phyloP scores from a whole-genome alignment of 2,113 vertebrate species.

The Rhegmatorhina hoffmannsi region DNA sequence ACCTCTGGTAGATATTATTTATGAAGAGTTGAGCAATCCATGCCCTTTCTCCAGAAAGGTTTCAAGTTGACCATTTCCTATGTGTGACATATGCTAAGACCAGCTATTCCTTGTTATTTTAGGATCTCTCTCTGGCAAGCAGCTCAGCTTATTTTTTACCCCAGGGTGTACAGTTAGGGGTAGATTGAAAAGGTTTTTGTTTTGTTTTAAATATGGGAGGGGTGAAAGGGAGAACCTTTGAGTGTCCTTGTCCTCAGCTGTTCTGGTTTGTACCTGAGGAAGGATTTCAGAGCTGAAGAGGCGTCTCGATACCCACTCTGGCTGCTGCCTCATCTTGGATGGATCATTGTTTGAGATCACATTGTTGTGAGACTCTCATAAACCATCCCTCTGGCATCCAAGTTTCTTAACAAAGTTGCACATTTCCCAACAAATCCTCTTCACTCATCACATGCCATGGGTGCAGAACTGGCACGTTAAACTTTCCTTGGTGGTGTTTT shows the following conservation, averaged over 20 bases:
- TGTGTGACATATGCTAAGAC: rapidly evolving
- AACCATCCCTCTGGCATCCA: neutral
- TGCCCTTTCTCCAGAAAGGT: neutral
- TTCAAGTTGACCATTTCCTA: neutral
- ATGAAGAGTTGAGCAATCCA: neutral
- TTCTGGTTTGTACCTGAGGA: neutral
- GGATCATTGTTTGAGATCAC: rapidly evolving
- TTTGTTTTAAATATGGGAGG: neutral
- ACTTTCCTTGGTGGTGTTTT: rapidly evolving
- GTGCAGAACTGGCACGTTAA: rapidly evolving
- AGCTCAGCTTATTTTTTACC: neutral
- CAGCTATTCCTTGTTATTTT: neutral
- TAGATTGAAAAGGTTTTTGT: neutral
- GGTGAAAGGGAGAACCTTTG: neutral
- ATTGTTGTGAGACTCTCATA: neutral
- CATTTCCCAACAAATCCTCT: neutral
- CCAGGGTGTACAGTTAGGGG: too few species aligned
- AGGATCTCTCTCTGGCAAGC: neutral
- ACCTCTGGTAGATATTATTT: neutral
- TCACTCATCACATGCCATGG: rapidly evolving
- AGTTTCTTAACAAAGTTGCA: neutral
- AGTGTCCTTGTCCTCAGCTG: rapidly evolving
- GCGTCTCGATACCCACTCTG: neutral
- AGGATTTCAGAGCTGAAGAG: too few species aligned
- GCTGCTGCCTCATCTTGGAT: neutral